phyloP scores from a whole-genome alignment of 2,797 vertebrate species.

The Eleutherodactylus coqui region DNA sequence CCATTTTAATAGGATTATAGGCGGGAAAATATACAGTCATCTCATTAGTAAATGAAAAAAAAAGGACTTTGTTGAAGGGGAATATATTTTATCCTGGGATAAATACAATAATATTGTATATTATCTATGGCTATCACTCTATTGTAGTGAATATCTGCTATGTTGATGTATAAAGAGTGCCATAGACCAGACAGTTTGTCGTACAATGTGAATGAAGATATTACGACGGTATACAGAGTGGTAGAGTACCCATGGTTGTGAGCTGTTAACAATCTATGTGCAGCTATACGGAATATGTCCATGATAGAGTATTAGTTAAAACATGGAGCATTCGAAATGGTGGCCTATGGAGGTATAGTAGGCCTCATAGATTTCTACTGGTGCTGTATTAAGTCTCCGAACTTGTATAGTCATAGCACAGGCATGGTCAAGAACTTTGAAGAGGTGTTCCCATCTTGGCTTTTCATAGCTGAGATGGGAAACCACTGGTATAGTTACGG shows the following conservation, averaged over 20 bases:
- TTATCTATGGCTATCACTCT: background rate
- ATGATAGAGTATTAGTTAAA: background rate
- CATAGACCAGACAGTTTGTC: background rate
- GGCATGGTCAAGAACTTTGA: too few species aligned
- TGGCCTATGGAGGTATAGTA: background rate
- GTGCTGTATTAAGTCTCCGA: background rate
- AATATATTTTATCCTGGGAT: background rate
- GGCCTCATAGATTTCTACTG: background rate
- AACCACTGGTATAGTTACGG: too few species aligned
- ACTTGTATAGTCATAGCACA: too few species aligned
- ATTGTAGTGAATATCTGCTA: background rate
- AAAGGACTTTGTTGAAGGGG: constrained; percentile 8
- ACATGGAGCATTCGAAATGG: background rate
- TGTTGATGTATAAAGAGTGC: background rate
- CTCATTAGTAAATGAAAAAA: constrained; percentile 41
- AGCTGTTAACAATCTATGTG: too few species aligned
- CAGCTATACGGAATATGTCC: background rate
- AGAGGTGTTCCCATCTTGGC: too few species aligned
- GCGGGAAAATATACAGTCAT: constrained; percentile 12
- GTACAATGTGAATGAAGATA: background rate
- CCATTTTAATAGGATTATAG: constrained; percentile 79
- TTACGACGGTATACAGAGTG: background rate
- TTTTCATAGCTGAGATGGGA: too few species aligned
- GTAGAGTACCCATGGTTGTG: background rate
- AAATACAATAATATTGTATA: background rate